phyloP scores from a whole-genome alignment of 2,888 invertebrate genomes.

The Netelia inedita region DNA sequence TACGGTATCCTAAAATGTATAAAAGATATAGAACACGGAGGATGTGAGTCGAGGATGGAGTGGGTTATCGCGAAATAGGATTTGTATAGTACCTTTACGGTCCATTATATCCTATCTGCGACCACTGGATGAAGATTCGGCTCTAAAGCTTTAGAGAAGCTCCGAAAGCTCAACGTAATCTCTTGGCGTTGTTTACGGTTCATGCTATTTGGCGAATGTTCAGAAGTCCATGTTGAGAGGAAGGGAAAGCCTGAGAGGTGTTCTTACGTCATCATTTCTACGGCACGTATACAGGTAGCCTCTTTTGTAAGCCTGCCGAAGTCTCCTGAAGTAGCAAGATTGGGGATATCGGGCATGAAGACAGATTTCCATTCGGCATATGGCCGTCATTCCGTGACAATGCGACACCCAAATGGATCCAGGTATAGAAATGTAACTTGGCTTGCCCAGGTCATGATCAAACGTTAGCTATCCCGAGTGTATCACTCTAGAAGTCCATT shows the following conservation, averaged over 20 bases:
- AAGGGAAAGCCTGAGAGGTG: neutral
- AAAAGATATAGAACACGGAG: constrained; percentile 32
- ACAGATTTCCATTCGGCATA: neutral
- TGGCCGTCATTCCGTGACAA: neutral
- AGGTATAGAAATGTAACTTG: neutral
- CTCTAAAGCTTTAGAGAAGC: neutral
- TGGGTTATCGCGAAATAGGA: constrained; percentile 58
- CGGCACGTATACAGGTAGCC: too few relatives aligned
- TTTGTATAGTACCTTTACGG: constrained; percentile 43
- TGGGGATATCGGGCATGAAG: neutral
- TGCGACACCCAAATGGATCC: neutral
- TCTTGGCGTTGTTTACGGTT: constrained; percentile 49
- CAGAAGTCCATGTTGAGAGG: neutral
- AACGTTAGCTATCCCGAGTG: neutral
- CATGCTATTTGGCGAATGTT: constrained; percentile 46
- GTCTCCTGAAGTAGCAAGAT: neutral
- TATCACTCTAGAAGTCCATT: too few relatives aligned
- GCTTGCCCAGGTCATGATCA: neutral
- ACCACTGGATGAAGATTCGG: constrained; percentile 22
- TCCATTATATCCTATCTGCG: constrained; percentile 45
- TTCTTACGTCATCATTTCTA: too few relatives aligned
- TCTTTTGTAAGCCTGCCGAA: neutral
- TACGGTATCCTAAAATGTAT: constrained; percentile 48
- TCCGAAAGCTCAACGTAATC: constrained; percentile 50
- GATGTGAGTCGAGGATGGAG: constrained; percentile 7